Base-by-base conservation (phyloP, 1,140 invertebrate genomes). In the Bombus impatiens region DNA sequence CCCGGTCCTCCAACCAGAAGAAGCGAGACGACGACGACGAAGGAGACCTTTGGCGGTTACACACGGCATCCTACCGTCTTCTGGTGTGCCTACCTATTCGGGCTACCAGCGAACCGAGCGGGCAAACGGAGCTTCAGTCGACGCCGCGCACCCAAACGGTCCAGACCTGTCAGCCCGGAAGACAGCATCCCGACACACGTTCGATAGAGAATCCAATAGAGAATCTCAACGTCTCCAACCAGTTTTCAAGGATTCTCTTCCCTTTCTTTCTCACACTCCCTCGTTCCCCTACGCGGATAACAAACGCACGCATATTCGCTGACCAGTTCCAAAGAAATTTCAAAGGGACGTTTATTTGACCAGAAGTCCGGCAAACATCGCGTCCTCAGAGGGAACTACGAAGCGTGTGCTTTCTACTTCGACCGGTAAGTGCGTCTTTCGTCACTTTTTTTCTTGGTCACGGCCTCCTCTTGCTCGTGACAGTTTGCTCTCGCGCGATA, bases 81-180 rank as follows among this genome's bases (percentile, higher is more conserved):
- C 92, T 90, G 92, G 92, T 87, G 89, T 92, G 91, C 92, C 92
- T 93, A 93, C 92, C 92, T 93, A 93, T 93, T 93, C 92, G 91
- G 91, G 90, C 92, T 93, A 91, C 92, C 91, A 92, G 87, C 89
- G 82, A 93, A 92, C 92, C 92, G 91, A 93, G 90, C 93, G 89
- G 88, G 88, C 92, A 94, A 93, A 93, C 94, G 92, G 92, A 94
- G 94, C 93, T 95, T 95, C 94, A 95, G 95, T 95, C 95, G 93
- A 95, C 94, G 94, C 94, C 94, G 94, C 93, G 94, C 95, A 93
- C 90, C 94, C 94, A 95, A 95, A 95, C 94, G 94, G 93, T 95
- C 94, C 94, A 95, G 94, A 95, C 95, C 94, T 94, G 92, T 93
- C 92, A 90, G 91, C 90, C 90, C 88, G 89, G 84, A 88, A 90